Evolutionary conservation across 2,888 invertebrate species (phyloP), one percentile per base, ranked within the genome.

Genomic region (Drosophila putrida): DNA sequence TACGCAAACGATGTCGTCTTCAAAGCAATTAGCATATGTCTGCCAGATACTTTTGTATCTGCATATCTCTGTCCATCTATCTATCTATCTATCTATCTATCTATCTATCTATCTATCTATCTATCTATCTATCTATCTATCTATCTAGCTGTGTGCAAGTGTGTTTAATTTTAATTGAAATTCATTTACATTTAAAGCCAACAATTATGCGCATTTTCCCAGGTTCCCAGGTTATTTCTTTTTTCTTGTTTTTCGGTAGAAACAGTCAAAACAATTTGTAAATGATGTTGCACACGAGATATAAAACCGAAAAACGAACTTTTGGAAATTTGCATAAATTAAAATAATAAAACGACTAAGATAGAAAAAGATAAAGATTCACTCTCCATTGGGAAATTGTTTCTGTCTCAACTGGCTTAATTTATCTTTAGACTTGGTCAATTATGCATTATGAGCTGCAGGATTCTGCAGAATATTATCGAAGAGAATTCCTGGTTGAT

Each of bases 161-260:
- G 65, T 80, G 55, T 64, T 65, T 65, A 70, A 89, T 74, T 82
- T 88, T 75, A 89, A 88, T 88, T 73, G 80, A 85, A 88, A 89
- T 85, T 88, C 88, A 85, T 85, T 85, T 78, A 79, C 86, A 89
- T 84, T 83, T 86, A 70, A 71, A 81, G 78, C 59, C 64, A 70
- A 65, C 82, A 83, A 89, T 86, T 86, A 82, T 82, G 74, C 87
- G 78, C 74, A 77, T 81, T 83, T 87, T 84, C 89, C 79, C 87
- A 82, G 70, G 77, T 86, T 61, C 31, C 11, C 13, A 13, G 27
- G 6, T 15, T 20, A 33, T 33, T 49, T 49, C n/a, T 15, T 8
- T n/a, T 13, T 31, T 31, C 6, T 31, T 31, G 31, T 31, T 31
- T 31, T 2, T 20, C 20, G 11, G 25, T 20, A 25, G 20, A 43